A percentile compares a stretch with the other conserved stretches of the same genome.
These are phyloP conservation scores for Oreortyx pictus DNA, from an alignment of 2,797 vertebrate genomes.

Conservation along the genomic window DNA sequence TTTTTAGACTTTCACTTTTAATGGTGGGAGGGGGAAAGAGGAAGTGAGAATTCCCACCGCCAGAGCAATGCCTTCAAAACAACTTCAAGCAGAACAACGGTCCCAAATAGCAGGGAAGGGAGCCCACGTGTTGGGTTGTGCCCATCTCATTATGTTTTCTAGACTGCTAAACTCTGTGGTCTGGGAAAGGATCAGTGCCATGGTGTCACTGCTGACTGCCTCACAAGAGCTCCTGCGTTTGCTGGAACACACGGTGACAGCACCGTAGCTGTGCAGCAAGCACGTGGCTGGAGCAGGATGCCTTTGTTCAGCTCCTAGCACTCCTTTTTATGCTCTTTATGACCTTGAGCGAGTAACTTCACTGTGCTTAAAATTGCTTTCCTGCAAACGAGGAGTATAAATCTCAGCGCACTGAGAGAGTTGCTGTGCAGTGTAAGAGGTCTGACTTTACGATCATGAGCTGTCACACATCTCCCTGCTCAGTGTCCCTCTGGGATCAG, in stretches of 20 bases:
- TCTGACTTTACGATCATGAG: accelerated
- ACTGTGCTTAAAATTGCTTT: background rate
- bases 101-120: background rate
- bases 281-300: accelerated
- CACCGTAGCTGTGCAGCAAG: background rate
- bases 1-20: background rate
- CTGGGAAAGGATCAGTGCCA: background rate
- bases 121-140: background rate
- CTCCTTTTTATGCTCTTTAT: background rate
- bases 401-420: background rate
- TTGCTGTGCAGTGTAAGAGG: accelerated
- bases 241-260: accelerated
- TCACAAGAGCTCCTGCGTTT: accelerated
- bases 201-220: background rate
- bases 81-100: background rate
- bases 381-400: background rate
- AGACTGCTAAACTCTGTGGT: accelerated
- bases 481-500: accelerated
- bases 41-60: background rate
- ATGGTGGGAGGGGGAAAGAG: background rate
- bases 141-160: accelerated
- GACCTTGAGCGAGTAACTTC: constrained; percentile 24
- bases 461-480: accelerated
- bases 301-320: constrained; percentile 18
- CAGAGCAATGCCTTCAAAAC: background rate